These are phyloP conservation scores for Oreonectes daqikongensis DNA, from an alignment of 2,797 vertebrate species.

Conservation along the genomic window DNA sequence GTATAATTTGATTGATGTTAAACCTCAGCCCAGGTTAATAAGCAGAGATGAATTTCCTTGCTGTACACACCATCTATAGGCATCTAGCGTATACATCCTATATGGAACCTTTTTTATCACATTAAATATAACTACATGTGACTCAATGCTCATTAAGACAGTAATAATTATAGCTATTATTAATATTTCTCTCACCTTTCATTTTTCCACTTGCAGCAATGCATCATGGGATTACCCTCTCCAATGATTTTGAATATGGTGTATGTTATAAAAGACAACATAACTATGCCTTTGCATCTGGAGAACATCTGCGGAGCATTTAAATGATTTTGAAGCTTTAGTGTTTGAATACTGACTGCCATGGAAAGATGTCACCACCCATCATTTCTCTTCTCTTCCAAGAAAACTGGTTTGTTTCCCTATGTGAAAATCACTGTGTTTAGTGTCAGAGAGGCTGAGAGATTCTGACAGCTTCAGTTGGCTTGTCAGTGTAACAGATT, in stretches of 20 bases:
- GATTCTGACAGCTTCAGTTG: conserved; percentile 39
- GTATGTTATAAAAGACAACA: not conserved
- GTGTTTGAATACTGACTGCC: not conserved
- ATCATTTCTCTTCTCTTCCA: conserved; percentile 25
- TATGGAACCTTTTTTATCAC: no score
- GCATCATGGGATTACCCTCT: no score
- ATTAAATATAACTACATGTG: no score
- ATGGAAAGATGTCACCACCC: not conserved
- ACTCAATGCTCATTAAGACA: no score
- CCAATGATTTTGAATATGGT: no score
- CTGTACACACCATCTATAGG: not conserved
- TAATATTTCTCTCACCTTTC: no score
- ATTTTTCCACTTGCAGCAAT: not conserved
- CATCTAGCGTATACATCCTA: no score
- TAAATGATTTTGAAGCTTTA: not conserved
- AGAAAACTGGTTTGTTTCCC: conserved; percentile 9
- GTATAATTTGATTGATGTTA: not conserved
- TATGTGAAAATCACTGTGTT: conserved; percentile 49
- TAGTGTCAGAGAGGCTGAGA: conserved; percentile 31
- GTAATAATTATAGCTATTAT: no score
- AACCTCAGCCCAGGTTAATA: not conserved
- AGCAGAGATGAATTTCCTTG: not conserved
- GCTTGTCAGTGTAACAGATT: conserved; percentile 40
- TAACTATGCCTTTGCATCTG: not conserved
- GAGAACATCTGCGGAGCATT: not conserved